A percentile compares a stretch with the other conserved stretches of the same genome.
Evolutionary conservation across 2,888 invertebrate genomes (phyloP).

Genomic region (Malachius bipustulatus): DNA sequence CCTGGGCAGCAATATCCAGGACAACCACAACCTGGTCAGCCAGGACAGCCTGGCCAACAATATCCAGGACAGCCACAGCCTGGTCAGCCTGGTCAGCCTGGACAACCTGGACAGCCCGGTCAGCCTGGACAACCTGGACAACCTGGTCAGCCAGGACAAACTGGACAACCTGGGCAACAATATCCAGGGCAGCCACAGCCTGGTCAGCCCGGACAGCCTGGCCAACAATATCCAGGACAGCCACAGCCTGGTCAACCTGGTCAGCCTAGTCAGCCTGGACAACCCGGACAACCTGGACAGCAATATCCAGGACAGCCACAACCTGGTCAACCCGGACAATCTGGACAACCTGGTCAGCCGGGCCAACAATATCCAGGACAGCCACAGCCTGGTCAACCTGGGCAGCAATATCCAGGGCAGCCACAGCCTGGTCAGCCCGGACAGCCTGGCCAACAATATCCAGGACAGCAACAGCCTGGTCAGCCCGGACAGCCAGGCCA

Average conservation of each 20-base stretch:
- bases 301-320: neutral
- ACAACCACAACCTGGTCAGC: neutral
- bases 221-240: neutral
- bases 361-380: neutral
- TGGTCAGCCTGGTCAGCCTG: neutral
- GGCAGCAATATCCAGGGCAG: too few species aligned
- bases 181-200: neutral
- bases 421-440: too few species aligned
- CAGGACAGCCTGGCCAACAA: neutral
- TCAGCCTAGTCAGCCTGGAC: conserved; percentile 1
- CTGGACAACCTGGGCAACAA: neutral
- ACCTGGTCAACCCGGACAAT: neutral
- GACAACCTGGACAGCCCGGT: neutral
- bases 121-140: neutral
- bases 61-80: neutral
- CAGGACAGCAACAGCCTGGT: neutral
- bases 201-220: neutral
- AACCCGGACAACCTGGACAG: neutral
- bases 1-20: neutral
- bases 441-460: neutral
- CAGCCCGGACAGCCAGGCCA: too few species aligned
- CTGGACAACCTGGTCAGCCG: neutral
- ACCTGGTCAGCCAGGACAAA: neutral
- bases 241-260: too few species aligned
- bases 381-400: too few species aligned